Evolutionary conservation across 2,113 vertebrate species (phyloP).

Genomic region (Platysternon megacephalum): DNA sequence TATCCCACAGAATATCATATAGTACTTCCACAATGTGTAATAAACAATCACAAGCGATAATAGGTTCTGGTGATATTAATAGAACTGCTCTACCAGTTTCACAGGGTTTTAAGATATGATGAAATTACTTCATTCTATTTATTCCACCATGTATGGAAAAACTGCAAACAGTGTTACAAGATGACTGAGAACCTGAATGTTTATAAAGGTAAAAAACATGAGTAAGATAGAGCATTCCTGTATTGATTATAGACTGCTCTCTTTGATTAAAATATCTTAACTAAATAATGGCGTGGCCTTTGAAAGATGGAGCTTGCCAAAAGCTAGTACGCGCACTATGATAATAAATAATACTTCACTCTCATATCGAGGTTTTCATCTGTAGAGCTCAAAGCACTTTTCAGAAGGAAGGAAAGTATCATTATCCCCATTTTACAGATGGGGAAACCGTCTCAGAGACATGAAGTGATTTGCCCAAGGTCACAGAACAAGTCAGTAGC

Average conservation of each 20-base stretch:
- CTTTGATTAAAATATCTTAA: conserved; percentile 51
- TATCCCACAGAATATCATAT: not conserved
- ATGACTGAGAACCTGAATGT: not conserved
- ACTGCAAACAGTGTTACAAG: not conserved
- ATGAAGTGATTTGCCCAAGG: not conserved
- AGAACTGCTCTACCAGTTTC: not conserved
- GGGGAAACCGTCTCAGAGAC: not conserved
- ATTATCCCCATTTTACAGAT: rapidly evolving
- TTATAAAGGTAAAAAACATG: conserved; percentile 17
- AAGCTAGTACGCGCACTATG: not conserved
- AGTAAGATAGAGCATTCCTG: conserved; percentile 13
- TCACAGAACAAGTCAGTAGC: not conserved
- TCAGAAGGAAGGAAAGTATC: rapidly evolving
- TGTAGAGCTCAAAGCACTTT: not conserved
- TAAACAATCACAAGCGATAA: not conserved
- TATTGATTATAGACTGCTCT: conserved; percentile 27
- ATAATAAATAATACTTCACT: conserved; percentile 14
- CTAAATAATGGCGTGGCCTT: conserved; percentile 13
- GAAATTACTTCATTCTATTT: not conserved
- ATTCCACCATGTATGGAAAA: not conserved
- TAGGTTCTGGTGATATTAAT: not conserved
- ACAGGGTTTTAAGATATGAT: not conserved
- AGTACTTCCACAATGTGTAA: not conserved
- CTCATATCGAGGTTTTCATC: not conserved
- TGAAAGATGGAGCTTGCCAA: conserved; percentile 32